Base-by-base conservation (phyloP, 2,888 invertebrate genomes). In the Luperina testacea region DNA sequence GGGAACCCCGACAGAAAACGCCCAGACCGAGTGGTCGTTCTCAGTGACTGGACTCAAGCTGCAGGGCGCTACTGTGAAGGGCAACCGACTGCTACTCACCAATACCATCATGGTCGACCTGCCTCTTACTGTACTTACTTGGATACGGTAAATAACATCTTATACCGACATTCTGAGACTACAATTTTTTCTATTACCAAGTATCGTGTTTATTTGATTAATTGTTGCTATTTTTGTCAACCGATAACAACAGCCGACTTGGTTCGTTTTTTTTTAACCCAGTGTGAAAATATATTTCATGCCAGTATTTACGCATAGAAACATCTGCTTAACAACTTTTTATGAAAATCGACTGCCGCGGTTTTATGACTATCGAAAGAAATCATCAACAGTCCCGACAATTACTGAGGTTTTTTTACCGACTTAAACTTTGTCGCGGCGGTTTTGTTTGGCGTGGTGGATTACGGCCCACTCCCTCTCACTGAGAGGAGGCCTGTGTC, bases 21-120 rank as follows among this genome's bases (percentile, higher is more conserved):
- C 97, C 72, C 97, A 97, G 88, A 97, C 97, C 70, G 98, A 98
- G 90, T 98, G 98, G 94, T 98, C 98, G 76, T 98, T 98, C 94
- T 97, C 97, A 1, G 98, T 98, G 89, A 97, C 97, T 91, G 99
- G 99, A 2, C 97, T 99, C 83, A 99, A 99, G 96, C 97, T 99
- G 86, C 99, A 99, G 97, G 99, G 99, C 76, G 99, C 99, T 57
- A 98, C 99, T 84, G 99, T 99, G 92, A 98, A 98, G 92, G 98
- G 98, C 93, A 99, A 99, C 94, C 98, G 98, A 86, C 97, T 99
- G 76, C 97, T 99, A 81, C 97, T 99, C 86, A 99, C 99, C 38
- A 99, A 99, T 69, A 99, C 99, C 81, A 99, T 99, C 87, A 98
- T 99, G 98, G 98, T 99, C 87, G 99, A 99, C 94, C 97, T 99